Percentiles rank a stretch among this genome's conserved stretches.
Conservation (phyloP, 2,113 vertebrate species). For the Ibidorhyncha struthersii region DNA sequence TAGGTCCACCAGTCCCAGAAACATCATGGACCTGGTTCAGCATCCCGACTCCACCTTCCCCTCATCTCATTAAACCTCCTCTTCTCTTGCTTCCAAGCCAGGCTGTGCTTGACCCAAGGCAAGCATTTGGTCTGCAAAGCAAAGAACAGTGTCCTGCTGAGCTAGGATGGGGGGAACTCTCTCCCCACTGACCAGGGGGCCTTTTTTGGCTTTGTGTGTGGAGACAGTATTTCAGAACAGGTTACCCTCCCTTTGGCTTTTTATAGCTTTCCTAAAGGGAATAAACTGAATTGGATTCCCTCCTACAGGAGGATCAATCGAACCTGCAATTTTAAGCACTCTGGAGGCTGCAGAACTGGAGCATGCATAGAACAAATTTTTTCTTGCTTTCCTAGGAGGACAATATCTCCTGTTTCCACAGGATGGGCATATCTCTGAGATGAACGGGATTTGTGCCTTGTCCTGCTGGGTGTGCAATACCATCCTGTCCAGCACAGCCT, state of each 20-base stretch:
- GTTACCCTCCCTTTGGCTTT: background rate
- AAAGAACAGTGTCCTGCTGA: background rate
- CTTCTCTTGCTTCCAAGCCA: background rate
- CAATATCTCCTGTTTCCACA: background rate
- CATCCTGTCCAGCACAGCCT: background rate
- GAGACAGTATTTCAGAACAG: background rate
- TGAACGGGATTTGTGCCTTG: background rate
- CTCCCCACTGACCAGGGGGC: background rate
- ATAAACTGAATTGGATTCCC: background rate
- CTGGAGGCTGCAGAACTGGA: background rate
- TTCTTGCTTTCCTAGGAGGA: background rate
- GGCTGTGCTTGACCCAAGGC: background rate
- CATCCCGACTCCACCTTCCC: background rate
- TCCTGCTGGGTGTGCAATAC: background rate
- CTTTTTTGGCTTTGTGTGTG: background rate
- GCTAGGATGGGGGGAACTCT: background rate
- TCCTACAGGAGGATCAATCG: background rate
- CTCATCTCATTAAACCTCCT: background rate
- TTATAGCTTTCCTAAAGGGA: background rate
- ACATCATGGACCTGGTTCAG: background rate
- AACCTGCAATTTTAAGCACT: background rate
- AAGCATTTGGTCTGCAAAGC: background rate
- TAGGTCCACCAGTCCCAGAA: background rate
- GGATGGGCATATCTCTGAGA: background rate
- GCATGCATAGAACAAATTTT: background rate